phyloP scores from a whole-genome alignment of 2,888 invertebrate species.

The Phanerotoma sp. region DNA sequence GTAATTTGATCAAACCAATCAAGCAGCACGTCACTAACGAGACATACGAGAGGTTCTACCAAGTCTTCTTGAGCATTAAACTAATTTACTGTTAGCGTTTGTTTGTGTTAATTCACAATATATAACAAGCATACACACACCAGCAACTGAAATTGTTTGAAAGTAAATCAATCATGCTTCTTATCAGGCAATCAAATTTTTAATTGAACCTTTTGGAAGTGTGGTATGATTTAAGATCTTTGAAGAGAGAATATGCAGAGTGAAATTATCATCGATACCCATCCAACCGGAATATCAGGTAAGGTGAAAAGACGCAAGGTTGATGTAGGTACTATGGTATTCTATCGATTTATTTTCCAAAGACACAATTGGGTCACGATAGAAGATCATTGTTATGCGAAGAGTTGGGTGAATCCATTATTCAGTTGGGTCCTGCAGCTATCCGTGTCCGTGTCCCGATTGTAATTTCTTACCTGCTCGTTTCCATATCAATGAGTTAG shows the following conservation, averaged over 20 bases:
- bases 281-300: too few species aligned
- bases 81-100: background rate
- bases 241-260: too few species aligned
- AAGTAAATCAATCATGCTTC: too few species aligned
- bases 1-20: conserved; percentile 42
- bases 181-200: too few species aligned
- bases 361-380: conserved; percentile 44
- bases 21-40: conserved; percentile 35
- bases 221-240: too few species aligned
- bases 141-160: too few species aligned
- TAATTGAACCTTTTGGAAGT: too few species aligned
- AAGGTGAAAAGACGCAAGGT: too few species aligned
- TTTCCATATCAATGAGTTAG: conserved; percentile 54
- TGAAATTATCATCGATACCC: too few species aligned
- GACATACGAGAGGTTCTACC: conserved; percentile 30
- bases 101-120: too few species aligned
- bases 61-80: conserved; percentile 11
- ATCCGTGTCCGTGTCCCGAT: conserved; percentile 48
- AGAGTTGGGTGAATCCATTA: conserved; percentile 52
- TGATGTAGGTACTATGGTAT: conserved; percentile 36
- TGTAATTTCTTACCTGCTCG: conserved; percentile 55
- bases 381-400: conserved; percentile 49
- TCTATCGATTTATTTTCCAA: conserved; percentile 46
- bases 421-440: conserved; percentile 47
- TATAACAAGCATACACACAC: too few species aligned